Percentiles rank a stretch among this genome's conserved stretches.
These are phyloP conservation scores for Thereva nobilitata DNA, from an alignment of 2,888 invertebrate genomes.

Conservation along the genomic window DNA sequence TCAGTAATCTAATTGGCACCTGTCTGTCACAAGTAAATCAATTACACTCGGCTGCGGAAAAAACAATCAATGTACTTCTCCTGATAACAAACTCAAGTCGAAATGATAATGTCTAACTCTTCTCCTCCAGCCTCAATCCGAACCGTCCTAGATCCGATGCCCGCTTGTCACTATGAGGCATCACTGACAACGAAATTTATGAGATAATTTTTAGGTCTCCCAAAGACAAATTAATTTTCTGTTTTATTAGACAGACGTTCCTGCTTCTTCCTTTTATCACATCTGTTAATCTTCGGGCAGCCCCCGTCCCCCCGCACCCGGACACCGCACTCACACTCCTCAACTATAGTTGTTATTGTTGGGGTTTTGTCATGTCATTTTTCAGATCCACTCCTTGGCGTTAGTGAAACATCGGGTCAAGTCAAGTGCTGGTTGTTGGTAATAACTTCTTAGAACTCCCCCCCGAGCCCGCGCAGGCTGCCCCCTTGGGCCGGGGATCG, in stretches of 20 bases:
- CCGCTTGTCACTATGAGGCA: too few relatives aligned
- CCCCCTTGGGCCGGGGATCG: not conserved
- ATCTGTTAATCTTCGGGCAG: conserved; percentile 35
- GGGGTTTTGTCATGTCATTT: conserved; percentile 26
- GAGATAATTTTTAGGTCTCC: conserved; percentile 39
- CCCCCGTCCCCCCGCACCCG: conserved; percentile 15
- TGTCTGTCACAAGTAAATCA: too few relatives aligned
- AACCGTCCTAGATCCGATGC: too few relatives aligned
- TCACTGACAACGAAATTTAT: conserved; percentile 33
- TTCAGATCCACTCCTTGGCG: conserved; percentile 24
- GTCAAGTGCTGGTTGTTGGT: conserved; percentile 31
- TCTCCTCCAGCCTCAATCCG: too few relatives aligned
- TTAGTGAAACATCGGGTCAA: conserved; percentile 20
- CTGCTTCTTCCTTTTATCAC: conserved; percentile 39
- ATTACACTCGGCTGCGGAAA: too few relatives aligned
- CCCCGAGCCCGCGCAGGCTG: conserved; percentile 4
- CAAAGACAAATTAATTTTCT: conserved; percentile 41
- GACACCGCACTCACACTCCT: not conserved
- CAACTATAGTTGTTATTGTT: not conserved
- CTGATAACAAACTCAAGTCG: too few relatives aligned
- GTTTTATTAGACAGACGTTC: conserved; percentile 42
- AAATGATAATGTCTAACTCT: too few relatives aligned
- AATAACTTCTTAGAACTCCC: conserved; percentile 21
- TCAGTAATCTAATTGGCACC: too few relatives aligned
- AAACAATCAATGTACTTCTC: too few relatives aligned